phyloP scores from a whole-genome alignment of 23 tunicate species.

The Styela clava region DNA sequence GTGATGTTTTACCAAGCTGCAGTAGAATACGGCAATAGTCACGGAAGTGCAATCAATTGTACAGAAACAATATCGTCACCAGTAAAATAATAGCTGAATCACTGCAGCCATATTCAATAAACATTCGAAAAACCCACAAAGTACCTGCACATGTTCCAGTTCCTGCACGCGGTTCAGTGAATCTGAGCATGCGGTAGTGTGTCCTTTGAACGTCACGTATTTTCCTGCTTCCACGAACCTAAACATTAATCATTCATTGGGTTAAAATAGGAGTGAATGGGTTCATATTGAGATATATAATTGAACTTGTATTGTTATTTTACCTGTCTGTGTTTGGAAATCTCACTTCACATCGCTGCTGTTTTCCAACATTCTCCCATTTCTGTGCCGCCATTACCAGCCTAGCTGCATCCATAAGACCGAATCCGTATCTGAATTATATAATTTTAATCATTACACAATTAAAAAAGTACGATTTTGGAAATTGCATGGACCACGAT shows the following conservation, averaged over 20 bases:
- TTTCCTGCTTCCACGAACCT: slow-evolving; percentile 21
- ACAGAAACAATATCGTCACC: too few species aligned
- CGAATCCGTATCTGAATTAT: slow-evolving; percentile 25
- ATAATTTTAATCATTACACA: not conserved
- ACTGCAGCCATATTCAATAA: too few species aligned
- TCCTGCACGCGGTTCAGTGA: slow-evolving; percentile 15
- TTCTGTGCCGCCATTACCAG: slow-evolving; percentile 22
- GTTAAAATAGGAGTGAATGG: too few species aligned
- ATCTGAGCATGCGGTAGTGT: slow-evolving; percentile 21
- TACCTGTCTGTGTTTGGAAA: slow-evolving; percentile 18
- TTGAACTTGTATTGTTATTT: too few species aligned
- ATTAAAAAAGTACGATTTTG: not conserved
- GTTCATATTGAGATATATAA: too few species aligned
- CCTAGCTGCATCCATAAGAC: slow-evolving; percentile 25
- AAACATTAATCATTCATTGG: too few species aligned
- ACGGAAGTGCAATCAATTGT: too few species aligned
- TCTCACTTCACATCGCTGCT: slow-evolving; percentile 29
- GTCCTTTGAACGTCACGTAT: slow-evolving; percentile 3
- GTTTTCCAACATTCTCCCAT: slow-evolving; percentile 21
- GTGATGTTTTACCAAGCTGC: too few species aligned
- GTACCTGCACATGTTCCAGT: slow-evolving; percentile 31
- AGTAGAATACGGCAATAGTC: too few species aligned
- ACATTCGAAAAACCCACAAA: too few species aligned
- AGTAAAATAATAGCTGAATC: too few species aligned
- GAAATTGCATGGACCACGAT: not conserved